Conservation (phyloP, 2,113 vertebrate species). For the Tichodroma muraria region DNA sequence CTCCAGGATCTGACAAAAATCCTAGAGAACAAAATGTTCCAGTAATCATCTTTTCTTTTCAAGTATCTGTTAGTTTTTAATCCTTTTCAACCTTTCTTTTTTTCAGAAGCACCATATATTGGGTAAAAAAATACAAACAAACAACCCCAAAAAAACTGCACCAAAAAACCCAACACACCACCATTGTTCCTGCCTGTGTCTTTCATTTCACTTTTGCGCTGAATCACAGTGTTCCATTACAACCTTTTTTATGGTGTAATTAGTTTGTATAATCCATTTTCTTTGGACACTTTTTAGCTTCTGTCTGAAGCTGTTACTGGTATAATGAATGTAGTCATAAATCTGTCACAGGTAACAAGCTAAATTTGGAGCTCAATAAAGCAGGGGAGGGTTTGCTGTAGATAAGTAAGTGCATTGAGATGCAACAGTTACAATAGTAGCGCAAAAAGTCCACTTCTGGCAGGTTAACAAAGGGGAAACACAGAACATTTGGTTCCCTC, state of each 20-base stretch:
- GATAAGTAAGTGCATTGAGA: not conserved
- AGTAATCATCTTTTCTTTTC: conserved; percentile 3
- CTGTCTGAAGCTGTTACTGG: not conserved
- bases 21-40: not conserved
- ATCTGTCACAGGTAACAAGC: conserved; percentile 14
- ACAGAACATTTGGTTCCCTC: not conserved
- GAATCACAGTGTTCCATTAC: not conserved
- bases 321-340: conserved; percentile 1
- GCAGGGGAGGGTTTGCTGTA: not conserved
- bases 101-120: not conserved
- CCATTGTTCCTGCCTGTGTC: not conserved
- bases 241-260: not conserved
- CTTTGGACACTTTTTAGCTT: conserved; percentile 19
- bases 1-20: conserved; percentile 15
- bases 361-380: conserved; percentile 8
- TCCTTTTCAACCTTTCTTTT: not conserved
- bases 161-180: not conserved
- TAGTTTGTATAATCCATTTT: conserved; percentile 37
- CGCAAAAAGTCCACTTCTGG: not conserved
- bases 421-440: not conserved
- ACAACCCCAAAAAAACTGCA: too few relatives aligned
- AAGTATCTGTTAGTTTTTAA: not conserved
- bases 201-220: not conserved
- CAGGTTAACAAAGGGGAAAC: not conserved
- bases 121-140: not conserved